phyloP scores from a whole-genome alignment of 2,797 vertebrate genomes.

The Syngnathus rostellatus region DNA sequence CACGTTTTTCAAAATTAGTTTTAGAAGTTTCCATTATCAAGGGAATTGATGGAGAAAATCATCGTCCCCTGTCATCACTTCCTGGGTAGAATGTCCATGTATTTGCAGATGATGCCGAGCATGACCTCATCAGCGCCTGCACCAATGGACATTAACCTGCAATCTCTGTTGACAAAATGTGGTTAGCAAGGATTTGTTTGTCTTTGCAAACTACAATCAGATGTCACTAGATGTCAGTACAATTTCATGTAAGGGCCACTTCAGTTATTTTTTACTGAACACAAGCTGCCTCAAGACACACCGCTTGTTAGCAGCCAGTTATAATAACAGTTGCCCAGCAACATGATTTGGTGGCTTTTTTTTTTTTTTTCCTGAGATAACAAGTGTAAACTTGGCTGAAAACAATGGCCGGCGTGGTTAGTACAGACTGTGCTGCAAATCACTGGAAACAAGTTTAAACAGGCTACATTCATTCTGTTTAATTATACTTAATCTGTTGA shows the following conservation, averaged over 20 bases:
- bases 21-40: not conserved
- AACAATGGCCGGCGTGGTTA: too few species aligned
- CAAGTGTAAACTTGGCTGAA: too few species aligned
- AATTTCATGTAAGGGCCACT: slow-evolving; percentile 14
- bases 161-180: slow-evolving; percentile 61
- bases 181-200: not conserved
- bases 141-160: slow-evolving; percentile 75
- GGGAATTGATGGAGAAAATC: not conserved
- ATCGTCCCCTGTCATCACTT: slow-evolving; percentile 30
- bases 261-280: not conserved
- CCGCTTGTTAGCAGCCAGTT: too few species aligned
- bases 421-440: too few species aligned
- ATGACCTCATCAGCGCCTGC: slow-evolving; percentile 81
- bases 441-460: too few species aligned
- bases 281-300: too few species aligned
- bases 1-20: not conserved
- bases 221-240: slow-evolving; percentile 57
- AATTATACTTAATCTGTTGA: too few species aligned
- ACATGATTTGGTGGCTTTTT: not conserved
- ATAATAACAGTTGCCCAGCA: not conserved
- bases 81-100: slow-evolving; percentile 74
- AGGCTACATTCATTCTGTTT: too few species aligned
- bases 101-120: slow-evolving; percentile 82
- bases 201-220: slow-evolving; percentile 14
- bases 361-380: not conserved